phyloP scores from a whole-genome alignment of 2,888 invertebrate species.

The Phengaris alcon region DNA sequence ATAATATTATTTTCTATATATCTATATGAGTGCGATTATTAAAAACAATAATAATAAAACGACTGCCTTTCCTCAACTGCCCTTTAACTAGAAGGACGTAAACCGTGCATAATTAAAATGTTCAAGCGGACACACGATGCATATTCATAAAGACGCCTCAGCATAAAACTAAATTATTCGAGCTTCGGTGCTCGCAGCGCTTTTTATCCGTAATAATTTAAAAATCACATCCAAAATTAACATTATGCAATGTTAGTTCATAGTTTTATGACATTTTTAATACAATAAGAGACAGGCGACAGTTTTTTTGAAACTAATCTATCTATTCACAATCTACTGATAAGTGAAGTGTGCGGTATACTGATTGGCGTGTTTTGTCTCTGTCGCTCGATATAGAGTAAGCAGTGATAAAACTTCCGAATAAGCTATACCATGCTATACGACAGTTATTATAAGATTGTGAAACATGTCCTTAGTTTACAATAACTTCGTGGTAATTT shows the following conservation, averaged over 20 bases:
- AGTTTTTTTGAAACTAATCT: no score
- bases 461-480: no score
- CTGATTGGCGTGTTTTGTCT: no score
- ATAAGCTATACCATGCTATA: no score
- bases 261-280: neutral
- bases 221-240: conserved; percentile 8
- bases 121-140: conserved; percentile 61
- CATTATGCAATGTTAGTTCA: neutral
- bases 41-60: neutral
- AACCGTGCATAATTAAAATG: conserved; percentile 68
- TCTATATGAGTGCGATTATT: no score
- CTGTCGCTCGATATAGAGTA: no score
- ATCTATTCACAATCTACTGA: no score
- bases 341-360: no score
- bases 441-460: no score
- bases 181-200: conserved; percentile 43
- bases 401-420: no score
- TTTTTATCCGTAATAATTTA: conserved; percentile 34
- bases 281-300: neutral
- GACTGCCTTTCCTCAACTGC: conserved; percentile 31
- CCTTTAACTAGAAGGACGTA: conserved; percentile 55
- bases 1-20: no score
- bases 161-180: conserved; percentile 59
- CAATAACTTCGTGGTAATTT: no score
- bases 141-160: conserved; percentile 63